These are phyloP conservation scores for Microtus pennsylvanicus DNA, from an alignment of 2,113 vertebrate species.

Conservation along the genomic window DNA sequence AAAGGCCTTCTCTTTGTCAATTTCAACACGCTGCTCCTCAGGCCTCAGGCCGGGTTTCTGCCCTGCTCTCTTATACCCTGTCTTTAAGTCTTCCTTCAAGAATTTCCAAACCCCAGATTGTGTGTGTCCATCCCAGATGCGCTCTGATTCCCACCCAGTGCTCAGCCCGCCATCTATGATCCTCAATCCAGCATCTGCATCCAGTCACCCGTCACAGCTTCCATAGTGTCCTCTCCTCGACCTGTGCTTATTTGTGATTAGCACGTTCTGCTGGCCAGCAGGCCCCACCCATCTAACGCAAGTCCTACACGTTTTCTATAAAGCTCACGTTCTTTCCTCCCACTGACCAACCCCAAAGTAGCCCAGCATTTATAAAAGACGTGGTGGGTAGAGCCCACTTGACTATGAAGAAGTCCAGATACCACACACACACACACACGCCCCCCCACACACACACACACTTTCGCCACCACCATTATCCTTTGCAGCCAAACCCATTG, in stretches of 20 bases:
- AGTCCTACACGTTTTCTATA: conserved; percentile 5
- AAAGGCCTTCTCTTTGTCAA: background rate
- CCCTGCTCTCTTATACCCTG: background rate
- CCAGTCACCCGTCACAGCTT: background rate
- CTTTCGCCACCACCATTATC: background rate
- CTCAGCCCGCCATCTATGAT: background rate
- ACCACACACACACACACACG: background rate
- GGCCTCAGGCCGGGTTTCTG: background rate
- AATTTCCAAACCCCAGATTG: background rate
- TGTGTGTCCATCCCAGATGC: background rate
- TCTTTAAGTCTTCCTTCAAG: background rate
- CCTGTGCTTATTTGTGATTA: background rate
- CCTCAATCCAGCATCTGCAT: background rate
- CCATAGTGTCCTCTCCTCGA: background rate
- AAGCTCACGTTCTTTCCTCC: conserved; percentile 18
- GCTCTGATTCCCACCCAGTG: background rate
- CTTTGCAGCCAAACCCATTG: conserved; percentile 36
- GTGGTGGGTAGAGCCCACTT: background rate
- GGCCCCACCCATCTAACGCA: background rate
- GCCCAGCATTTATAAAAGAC: conserved; percentile 12
- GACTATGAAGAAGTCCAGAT: background rate
- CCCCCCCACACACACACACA: background rate
- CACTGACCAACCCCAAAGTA: background rate
- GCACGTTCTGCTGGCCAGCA: background rate
- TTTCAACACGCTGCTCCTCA: background rate